These are phyloP conservation scores for Colaptes auratus DNA, from an alignment of 2,113 vertebrate genomes.

Conservation along the genomic window DNA sequence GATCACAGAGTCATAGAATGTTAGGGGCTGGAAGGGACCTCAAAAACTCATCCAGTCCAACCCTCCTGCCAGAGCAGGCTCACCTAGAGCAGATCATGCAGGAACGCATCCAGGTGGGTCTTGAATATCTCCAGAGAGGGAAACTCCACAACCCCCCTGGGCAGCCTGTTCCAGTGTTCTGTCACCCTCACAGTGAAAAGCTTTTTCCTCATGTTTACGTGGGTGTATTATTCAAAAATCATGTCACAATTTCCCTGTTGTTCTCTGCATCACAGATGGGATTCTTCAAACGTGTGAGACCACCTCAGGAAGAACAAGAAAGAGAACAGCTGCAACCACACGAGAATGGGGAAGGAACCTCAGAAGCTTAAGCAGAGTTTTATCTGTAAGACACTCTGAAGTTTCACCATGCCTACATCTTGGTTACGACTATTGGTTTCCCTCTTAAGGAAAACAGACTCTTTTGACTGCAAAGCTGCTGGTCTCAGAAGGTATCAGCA, in stretches of 20 bases:
- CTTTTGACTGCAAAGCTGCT: conserved; percentile 21
- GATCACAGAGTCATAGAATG: not conserved
- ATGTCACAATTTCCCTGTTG: not conserved
- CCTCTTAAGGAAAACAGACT: conserved; percentile 14
- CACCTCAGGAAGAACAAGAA: conserved; percentile 93
- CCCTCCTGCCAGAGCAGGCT: too few species aligned
- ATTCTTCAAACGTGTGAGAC: conserved; percentile 96
- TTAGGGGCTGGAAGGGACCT: too few species aligned
- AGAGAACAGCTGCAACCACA: conserved; percentile 95
- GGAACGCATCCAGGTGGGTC: too few species aligned
- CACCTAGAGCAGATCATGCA: too few species aligned
- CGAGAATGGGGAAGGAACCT: conserved; percentile 90
- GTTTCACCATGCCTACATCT: not conserved
- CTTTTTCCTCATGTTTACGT: too few species aligned
- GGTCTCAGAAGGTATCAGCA: not conserved
- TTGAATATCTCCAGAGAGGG: too few species aligned
- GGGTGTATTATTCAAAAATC: not conserved
- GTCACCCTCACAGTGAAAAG: too few species aligned
- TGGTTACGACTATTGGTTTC: not conserved
- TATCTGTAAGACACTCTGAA: conserved; percentile 40
- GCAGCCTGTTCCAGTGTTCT: too few species aligned
- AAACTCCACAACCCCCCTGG: too few species aligned
- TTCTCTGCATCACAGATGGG: conserved; percentile 82
- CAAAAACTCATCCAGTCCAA: too few species aligned
- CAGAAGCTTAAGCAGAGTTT: conserved; percentile 83